phyloP scores from a whole-genome alignment of 2,888 invertebrate genomes.

The Sarcophaga rosellei region DNA sequence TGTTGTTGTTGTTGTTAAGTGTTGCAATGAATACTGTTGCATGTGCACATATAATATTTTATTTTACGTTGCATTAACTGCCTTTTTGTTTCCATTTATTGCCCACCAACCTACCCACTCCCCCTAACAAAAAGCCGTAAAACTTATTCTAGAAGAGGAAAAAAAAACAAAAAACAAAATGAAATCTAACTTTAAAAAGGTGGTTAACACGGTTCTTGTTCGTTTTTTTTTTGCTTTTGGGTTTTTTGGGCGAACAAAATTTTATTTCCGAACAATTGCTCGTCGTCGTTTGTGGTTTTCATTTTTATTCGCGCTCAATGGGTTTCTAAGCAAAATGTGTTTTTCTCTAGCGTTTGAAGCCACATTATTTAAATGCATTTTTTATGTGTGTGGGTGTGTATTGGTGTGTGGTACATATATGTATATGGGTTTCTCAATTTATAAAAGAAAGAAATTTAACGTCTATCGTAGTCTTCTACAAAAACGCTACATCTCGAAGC shows the following conservation, averaged over 20 bases:
- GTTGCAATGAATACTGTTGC: slow-evolving; percentile 54
- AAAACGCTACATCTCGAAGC: no score
- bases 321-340: neutral
- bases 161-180: neutral
- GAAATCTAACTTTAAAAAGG: neutral
- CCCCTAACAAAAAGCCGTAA: slow-evolving; percentile 11
- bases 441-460: no score
- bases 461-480: no score
- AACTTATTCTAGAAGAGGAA: neutral
- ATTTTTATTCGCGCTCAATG: neutral
- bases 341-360: neutral
- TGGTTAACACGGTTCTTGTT: neutral
- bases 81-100: slow-evolving; percentile 12
- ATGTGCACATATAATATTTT: slow-evolving; percentile 40
- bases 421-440: no score
- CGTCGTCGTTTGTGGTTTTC: slow-evolving; percentile 29
- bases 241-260: neutral
- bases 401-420: no score
- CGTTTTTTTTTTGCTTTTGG: neutral
- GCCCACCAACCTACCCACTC: neutral
- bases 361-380: neutral
- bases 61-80: slow-evolving; percentile 54
- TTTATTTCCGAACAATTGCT: slow-evolving; percentile 46
- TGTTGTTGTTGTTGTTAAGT: slow-evolving; percentile 19
- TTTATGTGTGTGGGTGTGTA: neutral